Evolutionary conservation across 1,140 invertebrate species (phyloP).

Genomic region (Dreissena polymorpha): DNA sequence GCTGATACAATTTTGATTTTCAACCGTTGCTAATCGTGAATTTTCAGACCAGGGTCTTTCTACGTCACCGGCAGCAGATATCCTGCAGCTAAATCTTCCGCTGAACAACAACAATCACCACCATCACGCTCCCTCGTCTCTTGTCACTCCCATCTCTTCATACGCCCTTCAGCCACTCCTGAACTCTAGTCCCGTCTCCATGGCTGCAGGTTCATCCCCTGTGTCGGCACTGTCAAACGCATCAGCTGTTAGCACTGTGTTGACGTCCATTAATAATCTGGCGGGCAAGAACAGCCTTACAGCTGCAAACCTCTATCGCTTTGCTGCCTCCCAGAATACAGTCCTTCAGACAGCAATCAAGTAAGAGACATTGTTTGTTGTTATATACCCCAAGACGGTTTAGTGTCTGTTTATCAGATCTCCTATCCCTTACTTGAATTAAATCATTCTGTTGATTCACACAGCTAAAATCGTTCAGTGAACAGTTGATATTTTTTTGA

Average conservation of each 20-base stretch:
- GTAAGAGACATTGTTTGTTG: slow-evolving; percentile 13
- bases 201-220: slow-evolving; percentile 3
- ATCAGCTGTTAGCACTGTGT: slow-evolving; percentile 32
- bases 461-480: background rate
- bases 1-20: too few species aligned
- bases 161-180: slow-evolving; percentile 30
- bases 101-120: slow-evolving; percentile 64
- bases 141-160: slow-evolving; percentile 43
- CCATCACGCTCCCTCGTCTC: slow-evolving; percentile 48
- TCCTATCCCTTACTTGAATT: background rate
- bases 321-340: slow-evolving; percentile 41
- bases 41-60: slow-evolving; percentile 68
- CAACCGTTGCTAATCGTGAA: too few species aligned
- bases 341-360: slow-evolving; percentile 34
- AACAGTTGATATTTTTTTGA: too few species aligned
- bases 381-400: slow-evolving; percentile 7
- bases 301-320: slow-evolving; percentile 39
- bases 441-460: background rate
- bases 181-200: slow-evolving; percentile 11
- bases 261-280: slow-evolving; percentile 45
- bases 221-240: background rate
- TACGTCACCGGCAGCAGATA: slow-evolving; percentile 76
- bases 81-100: slow-evolving; percentile 78
- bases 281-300: slow-evolving; percentile 40
- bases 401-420: background rate